These are phyloP conservation scores for Oryzaephilus surinamensis DNA, from an alignment of 1,140 invertebrate species.

Conservation along the genomic window DNA sequence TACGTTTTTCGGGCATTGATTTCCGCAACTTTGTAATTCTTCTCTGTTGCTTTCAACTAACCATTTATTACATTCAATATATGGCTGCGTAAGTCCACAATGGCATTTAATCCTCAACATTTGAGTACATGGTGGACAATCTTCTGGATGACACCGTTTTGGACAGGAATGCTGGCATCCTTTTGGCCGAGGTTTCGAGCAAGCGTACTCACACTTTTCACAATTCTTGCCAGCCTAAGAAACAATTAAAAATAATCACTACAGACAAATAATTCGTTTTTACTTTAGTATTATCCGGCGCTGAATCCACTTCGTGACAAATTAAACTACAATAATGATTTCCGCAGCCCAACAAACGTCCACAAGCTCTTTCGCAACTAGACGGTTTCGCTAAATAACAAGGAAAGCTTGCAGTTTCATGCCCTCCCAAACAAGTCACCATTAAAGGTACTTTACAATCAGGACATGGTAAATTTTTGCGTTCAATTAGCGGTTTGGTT, in stretches of 20 bases:
- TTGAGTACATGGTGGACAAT: conserved; percentile 58
- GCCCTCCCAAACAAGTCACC: conserved; percentile 66
- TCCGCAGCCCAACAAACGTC: conserved; percentile 53
- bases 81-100: conserved; percentile 63
- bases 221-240: conserved; percentile 44
- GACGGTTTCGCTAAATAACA: conserved; percentile 60
- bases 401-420: conserved; percentile 64
- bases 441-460: conserved; percentile 58
- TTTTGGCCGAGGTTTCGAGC: conserved; percentile 52
- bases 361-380: conserved; percentile 67
- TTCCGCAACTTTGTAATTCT: conserved; percentile 58
- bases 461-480: conserved; percentile 56
- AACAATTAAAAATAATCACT: neutral
- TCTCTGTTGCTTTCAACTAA: conserved; percentile 43
- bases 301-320: conserved; percentile 57
- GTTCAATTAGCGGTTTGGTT: conserved; percentile 43
- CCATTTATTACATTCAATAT: conserved; percentile 60
- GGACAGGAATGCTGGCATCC: conserved; percentile 73
- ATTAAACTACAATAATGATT: conserved; percentile 66
- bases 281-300: conserved; percentile 37
- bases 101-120: conserved; percentile 66
- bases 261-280: conserved; percentile 10
- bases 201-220: conserved; percentile 59
- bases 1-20: conserved; percentile 78
- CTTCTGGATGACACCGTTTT: conserved; percentile 61